Evolutionary conservation across 2,113 vertebrate genomes (phyloP).

Genomic region (Pelusios castaneus): DNA sequence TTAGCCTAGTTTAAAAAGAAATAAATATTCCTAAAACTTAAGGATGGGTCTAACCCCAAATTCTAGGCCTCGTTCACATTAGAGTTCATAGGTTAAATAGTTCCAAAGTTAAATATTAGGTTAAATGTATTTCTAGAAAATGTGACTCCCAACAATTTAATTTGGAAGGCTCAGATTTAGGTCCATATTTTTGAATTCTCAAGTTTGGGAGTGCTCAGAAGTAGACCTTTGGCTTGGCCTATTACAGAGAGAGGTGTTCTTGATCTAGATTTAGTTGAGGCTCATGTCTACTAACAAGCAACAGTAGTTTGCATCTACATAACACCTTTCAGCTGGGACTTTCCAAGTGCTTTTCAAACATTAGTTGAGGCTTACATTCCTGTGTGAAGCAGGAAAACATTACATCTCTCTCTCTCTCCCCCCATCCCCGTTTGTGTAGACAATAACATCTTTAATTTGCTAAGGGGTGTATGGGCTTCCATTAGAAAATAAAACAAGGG

Average conservation of each 20-base stretch:
- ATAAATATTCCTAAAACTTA: neutral
- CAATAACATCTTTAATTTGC: neutral
- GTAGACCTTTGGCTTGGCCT: rapidly evolving
- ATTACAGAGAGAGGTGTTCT: neutral
- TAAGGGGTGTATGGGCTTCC: neutral
- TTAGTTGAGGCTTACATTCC: neutral
- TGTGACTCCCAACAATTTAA: neutral
- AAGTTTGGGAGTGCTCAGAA: neutral
- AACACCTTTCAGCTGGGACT: neutral
- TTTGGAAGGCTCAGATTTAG: neutral
- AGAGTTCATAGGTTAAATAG: neutral
- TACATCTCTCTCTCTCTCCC: neutral
- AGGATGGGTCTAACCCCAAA: neutral
- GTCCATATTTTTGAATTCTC: neutral
- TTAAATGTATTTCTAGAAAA: constrained; percentile 8
- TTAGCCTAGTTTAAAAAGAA: neutral
- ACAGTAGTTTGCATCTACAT: neutral
- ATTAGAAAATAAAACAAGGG: neutral
- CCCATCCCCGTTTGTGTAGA: no score
- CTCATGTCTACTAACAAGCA: constrained; percentile 19
- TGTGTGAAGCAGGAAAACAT: neutral
- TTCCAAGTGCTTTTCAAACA: constrained; percentile 6
- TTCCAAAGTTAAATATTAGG: no score
- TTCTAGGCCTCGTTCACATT: neutral
- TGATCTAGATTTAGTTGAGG: neutral